phyloP scores from a whole-genome alignment of 2,113 vertebrate species.

The Indri indri region DNA sequence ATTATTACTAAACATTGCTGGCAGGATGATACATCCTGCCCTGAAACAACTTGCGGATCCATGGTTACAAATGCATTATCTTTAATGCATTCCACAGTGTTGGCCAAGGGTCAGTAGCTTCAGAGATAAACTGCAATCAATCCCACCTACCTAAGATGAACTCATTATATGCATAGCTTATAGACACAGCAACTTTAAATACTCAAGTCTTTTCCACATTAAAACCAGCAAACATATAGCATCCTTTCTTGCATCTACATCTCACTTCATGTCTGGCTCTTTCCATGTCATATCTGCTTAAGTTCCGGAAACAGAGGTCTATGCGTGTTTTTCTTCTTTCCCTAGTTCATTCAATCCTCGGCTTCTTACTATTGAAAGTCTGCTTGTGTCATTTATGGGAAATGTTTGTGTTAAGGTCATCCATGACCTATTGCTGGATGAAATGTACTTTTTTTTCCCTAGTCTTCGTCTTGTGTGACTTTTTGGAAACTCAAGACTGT shows the following conservation, averaged over 20 bases:
- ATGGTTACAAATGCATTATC: conserved; percentile 11
- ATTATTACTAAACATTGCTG: conserved; percentile 20
- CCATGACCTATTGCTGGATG: not conserved
- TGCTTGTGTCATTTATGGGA: not conserved
- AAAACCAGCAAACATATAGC: not conserved
- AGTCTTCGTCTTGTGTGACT: not conserved
- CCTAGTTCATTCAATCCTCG: not conserved
- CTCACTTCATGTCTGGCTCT: not conserved
- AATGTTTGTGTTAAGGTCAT: not conserved
- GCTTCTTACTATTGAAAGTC: not conserved
- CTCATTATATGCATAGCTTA: not conserved
- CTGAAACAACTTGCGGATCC: not conserved
- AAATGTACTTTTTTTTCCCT: not conserved
- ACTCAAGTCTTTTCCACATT: not conserved
- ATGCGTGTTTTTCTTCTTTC: not conserved
- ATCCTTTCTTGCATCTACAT: not conserved
- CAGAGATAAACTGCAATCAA: conserved; percentile 18
- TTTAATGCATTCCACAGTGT: not conserved
- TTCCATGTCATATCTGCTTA: not conserved
- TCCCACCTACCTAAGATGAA: not conserved
- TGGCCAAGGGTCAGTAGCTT: not conserved
- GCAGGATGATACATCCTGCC: not conserved
- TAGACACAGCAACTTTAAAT: conserved; percentile 5
- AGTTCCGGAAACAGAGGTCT: not conserved
- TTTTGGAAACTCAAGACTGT: not conserved